Conservation (phyloP, 2,113 vertebrate species). For the Sphyrna mokarran region DNA sequence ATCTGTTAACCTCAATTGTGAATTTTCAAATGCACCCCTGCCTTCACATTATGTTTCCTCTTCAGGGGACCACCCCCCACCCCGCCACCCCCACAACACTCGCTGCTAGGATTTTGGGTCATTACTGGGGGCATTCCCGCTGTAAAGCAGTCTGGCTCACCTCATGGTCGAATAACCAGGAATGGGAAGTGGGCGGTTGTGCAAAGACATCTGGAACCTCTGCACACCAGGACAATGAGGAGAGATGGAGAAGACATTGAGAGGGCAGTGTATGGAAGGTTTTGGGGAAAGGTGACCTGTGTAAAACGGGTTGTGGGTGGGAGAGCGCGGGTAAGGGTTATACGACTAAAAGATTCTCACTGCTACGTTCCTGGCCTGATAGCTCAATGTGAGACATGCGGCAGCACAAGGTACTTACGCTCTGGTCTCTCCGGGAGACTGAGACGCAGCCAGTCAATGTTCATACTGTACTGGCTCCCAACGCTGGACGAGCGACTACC, state of each 20-base stretch:
- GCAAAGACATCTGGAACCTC: too few relatives aligned
- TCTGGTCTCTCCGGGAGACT: conserved; percentile 71
- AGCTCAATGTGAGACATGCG: accelerated
- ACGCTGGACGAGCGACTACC: conserved; percentile 82
- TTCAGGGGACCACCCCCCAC: background rate
- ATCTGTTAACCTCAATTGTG: background rate
- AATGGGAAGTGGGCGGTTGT: too few relatives aligned
- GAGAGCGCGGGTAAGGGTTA: background rate
- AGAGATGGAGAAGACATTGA: background rate
- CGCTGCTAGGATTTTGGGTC: background rate
- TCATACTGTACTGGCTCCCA: conserved; percentile 80
- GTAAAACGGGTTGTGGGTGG: background rate
- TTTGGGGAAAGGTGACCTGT: background rate
- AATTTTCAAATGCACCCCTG: background rate
- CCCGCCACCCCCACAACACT: background rate
- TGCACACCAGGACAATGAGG: too few relatives aligned
- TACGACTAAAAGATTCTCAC: background rate
- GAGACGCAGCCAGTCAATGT: conserved; percentile 77
- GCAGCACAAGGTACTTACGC: conserved; percentile 59
- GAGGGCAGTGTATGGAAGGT: background rate
- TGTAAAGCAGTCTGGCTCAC: background rate
- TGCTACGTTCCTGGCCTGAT: background rate
- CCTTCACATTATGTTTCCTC: background rate
- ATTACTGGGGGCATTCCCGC: background rate
- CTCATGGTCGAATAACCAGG: background rate